Conservation (phyloP, 1,140 invertebrate genomes). For the Sycobia sp. region DNA sequence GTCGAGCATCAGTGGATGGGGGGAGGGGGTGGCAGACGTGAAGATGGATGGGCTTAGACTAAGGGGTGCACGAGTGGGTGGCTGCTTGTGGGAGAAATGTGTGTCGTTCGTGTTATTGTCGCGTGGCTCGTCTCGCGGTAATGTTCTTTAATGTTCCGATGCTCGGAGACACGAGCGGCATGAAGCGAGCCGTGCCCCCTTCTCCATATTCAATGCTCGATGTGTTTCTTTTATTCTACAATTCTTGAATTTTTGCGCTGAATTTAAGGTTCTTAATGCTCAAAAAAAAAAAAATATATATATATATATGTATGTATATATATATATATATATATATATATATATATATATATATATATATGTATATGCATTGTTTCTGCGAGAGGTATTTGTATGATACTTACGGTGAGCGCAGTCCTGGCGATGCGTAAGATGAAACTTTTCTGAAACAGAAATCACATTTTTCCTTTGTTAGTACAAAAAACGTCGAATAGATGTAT, state of each 20-base stretch:
- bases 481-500: too few relatives aligned
- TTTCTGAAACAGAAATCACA: constrained; percentile 50
- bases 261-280: constrained; percentile 2
- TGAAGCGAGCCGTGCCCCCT: neutral
- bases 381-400: constrained; percentile 38
- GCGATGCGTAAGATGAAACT: constrained; percentile 53
- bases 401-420: constrained; percentile 57
- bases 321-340: too few relatives aligned
- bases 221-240: constrained; percentile 13
- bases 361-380: neutral
- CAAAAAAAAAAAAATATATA: too few relatives aligned
- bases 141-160: constrained; percentile 1
- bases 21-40: too few relatives aligned
- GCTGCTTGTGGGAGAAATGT: too few relatives aligned
- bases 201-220: constrained; percentile 22
- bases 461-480: neutral
- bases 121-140: neutral
- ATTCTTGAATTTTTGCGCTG: constrained; percentile 1
- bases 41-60: too few relatives aligned
- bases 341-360: too few relatives aligned
- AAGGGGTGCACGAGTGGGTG: too few relatives aligned
- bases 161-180: neutral
- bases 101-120: constrained; percentile 35
- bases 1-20: too few relatives aligned
- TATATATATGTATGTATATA: too few relatives aligned